Evolutionary conservation across 1,140 invertebrate genomes (phyloP).

Genomic region (Conopomorpha cramerella): DNA sequence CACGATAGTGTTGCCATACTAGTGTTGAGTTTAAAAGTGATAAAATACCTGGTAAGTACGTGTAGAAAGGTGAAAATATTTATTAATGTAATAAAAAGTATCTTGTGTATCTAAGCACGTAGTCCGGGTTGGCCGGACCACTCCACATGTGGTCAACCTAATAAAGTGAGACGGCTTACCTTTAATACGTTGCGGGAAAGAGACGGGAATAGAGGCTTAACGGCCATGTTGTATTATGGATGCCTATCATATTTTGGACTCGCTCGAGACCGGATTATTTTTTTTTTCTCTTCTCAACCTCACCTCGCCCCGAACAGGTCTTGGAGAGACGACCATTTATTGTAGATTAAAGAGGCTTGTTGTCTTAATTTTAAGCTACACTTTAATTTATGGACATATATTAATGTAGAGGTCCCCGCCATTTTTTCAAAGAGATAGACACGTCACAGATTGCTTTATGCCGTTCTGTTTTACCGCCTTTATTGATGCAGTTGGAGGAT

Average conservation of each 20-base stretch:
- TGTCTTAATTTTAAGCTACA: slow-evolving; percentile 58
- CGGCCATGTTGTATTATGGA: slow-evolving; percentile 60
- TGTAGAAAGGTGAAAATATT: background rate
- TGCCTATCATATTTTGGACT: slow-evolving; percentile 61
- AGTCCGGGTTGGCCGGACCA: slow-evolving; percentile 59
- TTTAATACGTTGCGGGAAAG: slow-evolving; percentile 18
- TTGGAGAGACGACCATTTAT: slow-evolving; percentile 52
- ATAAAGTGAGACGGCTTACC: slow-evolving; percentile 43
- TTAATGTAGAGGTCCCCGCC: slow-evolving; percentile 40
- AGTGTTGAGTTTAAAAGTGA: no score
- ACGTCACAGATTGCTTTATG: slow-evolving; percentile 50
- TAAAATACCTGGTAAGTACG: background rate
- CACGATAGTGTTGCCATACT: no score
- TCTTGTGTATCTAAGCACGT: slow-evolving; percentile 44
- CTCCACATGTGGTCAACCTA: slow-evolving; percentile 60
- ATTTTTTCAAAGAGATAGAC: slow-evolving; percentile 42
- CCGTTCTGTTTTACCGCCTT: slow-evolving; percentile 15
- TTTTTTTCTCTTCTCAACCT: slow-evolving; percentile 52
- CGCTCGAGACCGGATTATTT: slow-evolving; percentile 52
- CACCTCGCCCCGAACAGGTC: slow-evolving; percentile 44
- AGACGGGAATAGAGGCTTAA: slow-evolving; percentile 41
- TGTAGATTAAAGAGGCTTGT: slow-evolving; percentile 60
- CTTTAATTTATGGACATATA: slow-evolving; percentile 54
- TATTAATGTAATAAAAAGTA: slow-evolving; percentile 9
- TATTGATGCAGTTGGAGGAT: slow-evolving; percentile 40